Conservation (phyloP, 1,140 invertebrate genomes). For the Anastatus disparis region DNA sequence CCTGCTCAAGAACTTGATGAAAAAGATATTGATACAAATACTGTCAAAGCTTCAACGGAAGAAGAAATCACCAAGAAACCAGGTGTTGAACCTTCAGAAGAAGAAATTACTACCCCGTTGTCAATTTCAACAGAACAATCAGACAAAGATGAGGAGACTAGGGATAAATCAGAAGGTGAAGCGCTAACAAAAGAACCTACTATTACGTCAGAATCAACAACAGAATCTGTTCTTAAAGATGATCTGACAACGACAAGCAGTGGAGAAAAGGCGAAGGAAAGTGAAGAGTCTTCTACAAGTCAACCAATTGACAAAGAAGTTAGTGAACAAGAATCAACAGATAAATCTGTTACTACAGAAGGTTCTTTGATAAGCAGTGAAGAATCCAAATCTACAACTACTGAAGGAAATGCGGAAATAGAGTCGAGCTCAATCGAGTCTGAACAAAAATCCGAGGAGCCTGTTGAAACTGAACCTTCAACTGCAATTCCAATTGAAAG, state of each 20-base stretch:
- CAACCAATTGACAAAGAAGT: slow-evolving; percentile 28
- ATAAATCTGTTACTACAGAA: slow-evolving; percentile 1
- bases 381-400: slow-evolving; percentile 33
- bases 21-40: slow-evolving; percentile 5
- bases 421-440: slow-evolving; percentile 38
- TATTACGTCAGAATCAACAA: neutral
- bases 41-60: neutral
- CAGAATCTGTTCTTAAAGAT: neutral
- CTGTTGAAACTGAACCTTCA: too few species aligned
- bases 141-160: neutral
- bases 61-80: neutral
- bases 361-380: neutral
- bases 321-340: slow-evolving; percentile 9
- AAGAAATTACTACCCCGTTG: neutral
- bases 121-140: neutral
- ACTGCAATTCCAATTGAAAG: slow-evolving; percentile 28
- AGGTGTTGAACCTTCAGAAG: neutral
- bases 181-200: neutral
- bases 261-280: too few species aligned
- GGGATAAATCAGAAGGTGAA: neutral
- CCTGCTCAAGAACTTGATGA: neutral
- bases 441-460: slow-evolving; percentile 45
- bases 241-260: too few species aligned
- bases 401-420: too few species aligned
- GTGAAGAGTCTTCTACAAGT: neutral